Percentiles rank a stretch among this genome's conserved stretches.
These are phyloP conservation scores for Ichneumon xanthorius DNA, from an alignment of 2,888 invertebrate species.

Conservation along the genomic window DNA sequence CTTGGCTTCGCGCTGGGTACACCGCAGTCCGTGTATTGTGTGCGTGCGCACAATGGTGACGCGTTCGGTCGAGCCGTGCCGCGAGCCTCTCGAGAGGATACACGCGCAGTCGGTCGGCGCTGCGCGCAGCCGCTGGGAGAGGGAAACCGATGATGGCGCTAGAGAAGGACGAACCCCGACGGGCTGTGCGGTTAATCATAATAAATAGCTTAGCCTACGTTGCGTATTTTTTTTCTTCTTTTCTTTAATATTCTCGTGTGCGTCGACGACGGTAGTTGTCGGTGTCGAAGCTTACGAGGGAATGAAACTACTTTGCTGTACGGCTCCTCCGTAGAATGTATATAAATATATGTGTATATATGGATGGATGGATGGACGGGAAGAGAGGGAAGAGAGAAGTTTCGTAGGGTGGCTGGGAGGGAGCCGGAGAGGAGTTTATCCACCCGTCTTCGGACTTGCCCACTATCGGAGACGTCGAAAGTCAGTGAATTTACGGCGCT, in stretches of 20 bases:
- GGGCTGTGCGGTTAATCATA: conserved; percentile 55
- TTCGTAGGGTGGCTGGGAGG: not conserved
- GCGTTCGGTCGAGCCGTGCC: not conserved
- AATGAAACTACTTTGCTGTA: conserved; percentile 8
- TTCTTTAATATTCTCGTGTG: conserved; percentile 1
- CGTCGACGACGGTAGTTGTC: conserved; percentile 29
- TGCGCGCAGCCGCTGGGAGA: not conserved
- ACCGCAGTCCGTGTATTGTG: not conserved
- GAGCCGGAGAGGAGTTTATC: conserved; percentile 19
- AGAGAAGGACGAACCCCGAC: conserved; percentile 42
- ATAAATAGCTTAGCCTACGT: conserved; percentile 49
- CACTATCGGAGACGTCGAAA: conserved; percentile 23
- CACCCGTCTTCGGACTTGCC: conserved; percentile 16
- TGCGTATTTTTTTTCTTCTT: conserved; percentile 9
- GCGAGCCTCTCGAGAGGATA: conserved; percentile 29
- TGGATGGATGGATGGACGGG: too few relatives aligned
- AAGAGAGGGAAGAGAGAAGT: conserved; percentile 4
- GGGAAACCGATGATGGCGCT: conserved; percentile 28
- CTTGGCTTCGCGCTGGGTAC: not conserved
- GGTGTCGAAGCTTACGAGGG: conserved; percentile 24
- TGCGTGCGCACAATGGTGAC: conserved; percentile 8
- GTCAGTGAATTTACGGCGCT: conserved; percentile 11
- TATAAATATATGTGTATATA: too few relatives aligned
- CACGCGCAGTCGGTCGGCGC: not conserved
- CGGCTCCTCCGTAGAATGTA: too few relatives aligned